Evolutionary conservation across 2,113 vertebrate genomes (phyloP).

Genomic region (Sphyrna mokarran): DNA sequence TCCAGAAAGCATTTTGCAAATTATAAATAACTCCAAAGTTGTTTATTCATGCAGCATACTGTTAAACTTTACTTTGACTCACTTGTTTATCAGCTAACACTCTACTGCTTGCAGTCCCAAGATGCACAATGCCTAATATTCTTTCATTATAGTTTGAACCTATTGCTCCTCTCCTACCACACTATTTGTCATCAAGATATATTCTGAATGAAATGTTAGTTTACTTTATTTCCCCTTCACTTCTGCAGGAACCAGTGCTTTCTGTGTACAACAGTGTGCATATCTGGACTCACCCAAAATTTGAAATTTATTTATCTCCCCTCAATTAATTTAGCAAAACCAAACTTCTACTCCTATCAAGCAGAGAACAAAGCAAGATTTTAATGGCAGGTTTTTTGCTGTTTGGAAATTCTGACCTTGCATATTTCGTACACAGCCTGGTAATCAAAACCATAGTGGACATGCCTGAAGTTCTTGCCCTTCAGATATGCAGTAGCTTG

Average conservation of each 20-base stretch:
- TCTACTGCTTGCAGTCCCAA: not conserved
- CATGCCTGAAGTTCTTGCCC: slow-evolving; percentile 37
- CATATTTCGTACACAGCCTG: not conserved
- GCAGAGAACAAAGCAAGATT: not conserved
- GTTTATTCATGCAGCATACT: not conserved
- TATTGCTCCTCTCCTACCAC: not conserved
- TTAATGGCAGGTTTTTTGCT: not conserved
- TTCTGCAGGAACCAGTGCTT: not conserved
- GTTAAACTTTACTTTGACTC: not conserved
- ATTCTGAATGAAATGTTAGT: not conserved
- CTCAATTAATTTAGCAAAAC: not conserved
- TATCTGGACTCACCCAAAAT: not conserved
- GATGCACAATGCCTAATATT: not conserved
- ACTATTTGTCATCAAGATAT: not conserved
- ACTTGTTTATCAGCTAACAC: not conserved
- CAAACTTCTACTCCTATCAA: not conserved
- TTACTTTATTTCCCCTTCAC: not conserved
- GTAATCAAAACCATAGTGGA: slow-evolving; percentile 25
- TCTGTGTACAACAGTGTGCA: not conserved
- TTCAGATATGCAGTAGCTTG: slow-evolving; percentile 10
- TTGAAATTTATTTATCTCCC: not conserved
- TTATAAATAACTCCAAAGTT: not conserved
- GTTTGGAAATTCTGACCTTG: slow-evolving; percentile 27
- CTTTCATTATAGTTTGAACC: not conserved
- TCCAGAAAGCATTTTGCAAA: not conserved